phyloP scores from a whole-genome alignment of 1,140 invertebrate genomes.

The Arctopsyche grandis region DNA sequence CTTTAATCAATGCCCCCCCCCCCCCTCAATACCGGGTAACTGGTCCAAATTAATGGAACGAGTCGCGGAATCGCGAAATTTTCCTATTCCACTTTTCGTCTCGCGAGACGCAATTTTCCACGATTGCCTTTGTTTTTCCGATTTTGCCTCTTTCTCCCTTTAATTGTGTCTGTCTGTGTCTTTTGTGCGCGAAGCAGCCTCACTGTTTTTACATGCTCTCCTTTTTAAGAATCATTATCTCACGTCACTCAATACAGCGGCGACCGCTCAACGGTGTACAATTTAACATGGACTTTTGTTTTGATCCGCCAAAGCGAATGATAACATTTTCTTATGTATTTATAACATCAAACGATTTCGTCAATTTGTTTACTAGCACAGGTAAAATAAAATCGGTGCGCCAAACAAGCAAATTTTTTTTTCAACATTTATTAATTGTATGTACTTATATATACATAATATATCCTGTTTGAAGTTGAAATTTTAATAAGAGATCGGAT shows the following conservation, averaged over 20 bases:
- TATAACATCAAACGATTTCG: too few species aligned
- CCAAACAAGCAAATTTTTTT: too few species aligned
- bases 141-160: conserved; percentile 13
- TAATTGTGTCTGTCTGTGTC: not conserved
- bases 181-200: not conserved
- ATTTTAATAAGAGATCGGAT: too few species aligned
- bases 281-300: not conserved
- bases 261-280: not conserved
- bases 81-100: too few species aligned
- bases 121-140: conserved; percentile 2
- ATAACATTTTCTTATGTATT: too few species aligned
- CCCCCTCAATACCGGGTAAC: not conserved
- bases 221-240: conserved; percentile 4
- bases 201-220: not conserved
- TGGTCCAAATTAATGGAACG: not conserved
- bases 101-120: not conserved
- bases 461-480: too few species aligned
- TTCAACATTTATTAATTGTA: too few species aligned
- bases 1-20: conserved; percentile 12
- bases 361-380: too few species aligned
- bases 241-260: conserved; percentile 14
- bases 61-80: not conserved
- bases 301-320: conserved; percentile 9
- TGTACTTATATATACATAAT: too few species aligned
- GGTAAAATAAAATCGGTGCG: too few species aligned